Conservation (phyloP, 1,140 invertebrate genomes). For the Calephelis nemesis region DNA sequence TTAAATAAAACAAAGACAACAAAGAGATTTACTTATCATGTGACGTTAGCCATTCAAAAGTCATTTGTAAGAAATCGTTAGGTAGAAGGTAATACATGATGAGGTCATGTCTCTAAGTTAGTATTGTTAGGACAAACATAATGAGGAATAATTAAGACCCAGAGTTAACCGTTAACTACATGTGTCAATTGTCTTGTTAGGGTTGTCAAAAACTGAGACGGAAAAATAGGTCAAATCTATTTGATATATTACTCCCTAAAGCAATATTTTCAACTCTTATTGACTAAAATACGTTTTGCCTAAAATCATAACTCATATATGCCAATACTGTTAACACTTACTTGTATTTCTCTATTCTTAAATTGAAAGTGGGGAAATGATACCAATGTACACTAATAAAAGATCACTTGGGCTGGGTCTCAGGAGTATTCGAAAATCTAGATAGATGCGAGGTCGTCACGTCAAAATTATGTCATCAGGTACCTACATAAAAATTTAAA, state of each 20-base stretch:
- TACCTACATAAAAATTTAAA: too few species aligned
- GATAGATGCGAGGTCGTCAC: too few species aligned
- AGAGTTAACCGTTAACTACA: slow-evolving; percentile 15
- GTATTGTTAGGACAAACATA: slow-evolving; percentile 16
- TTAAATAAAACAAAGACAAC: neutral
- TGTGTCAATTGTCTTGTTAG: neutral
- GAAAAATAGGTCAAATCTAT: neutral
- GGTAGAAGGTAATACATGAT: neutral
- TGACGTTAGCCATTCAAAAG: neutral
- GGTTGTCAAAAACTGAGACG: neutral
- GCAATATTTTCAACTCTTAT: neutral
- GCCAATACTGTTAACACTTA: too few species aligned
- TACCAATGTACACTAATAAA: too few species aligned
- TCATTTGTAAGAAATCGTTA: neutral
- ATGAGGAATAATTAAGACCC: slow-evolving; percentile 11
- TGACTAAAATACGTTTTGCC: too few species aligned
- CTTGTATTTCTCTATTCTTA: too few species aligned
- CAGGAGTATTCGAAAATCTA: too few species aligned
- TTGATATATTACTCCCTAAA: neutral
- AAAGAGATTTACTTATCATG: neutral
- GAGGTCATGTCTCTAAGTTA: neutral
- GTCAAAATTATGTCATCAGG: too few species aligned
- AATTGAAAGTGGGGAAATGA: too few species aligned
- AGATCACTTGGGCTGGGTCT: too few species aligned
- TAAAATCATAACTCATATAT: too few species aligned